phyloP scores from a whole-genome alignment of 2,888 invertebrate genomes.

The Calameuta pallipes region DNA sequence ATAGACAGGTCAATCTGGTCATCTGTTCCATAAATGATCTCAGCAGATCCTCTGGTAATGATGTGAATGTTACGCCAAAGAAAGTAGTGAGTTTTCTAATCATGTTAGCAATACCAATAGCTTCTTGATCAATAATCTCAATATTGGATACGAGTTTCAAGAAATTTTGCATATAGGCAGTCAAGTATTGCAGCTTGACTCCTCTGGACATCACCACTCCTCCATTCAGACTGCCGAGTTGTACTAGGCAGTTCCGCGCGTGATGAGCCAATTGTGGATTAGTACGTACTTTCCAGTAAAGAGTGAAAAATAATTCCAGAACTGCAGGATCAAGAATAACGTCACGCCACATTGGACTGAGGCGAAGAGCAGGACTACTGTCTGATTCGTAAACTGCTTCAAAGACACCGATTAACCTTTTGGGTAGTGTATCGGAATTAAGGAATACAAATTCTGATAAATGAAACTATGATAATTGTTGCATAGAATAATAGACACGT shows the following conservation, averaged over 20 bases:
- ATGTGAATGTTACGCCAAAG: constrained; percentile 68
- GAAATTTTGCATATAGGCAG: constrained; percentile 72
- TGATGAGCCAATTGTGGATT: constrained; percentile 81
- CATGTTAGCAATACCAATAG: constrained; percentile 76
- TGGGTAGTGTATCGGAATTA: constrained; percentile 69
- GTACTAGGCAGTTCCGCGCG: constrained; percentile 84
- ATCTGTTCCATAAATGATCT: constrained; percentile 73
- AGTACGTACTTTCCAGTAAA: constrained; percentile 84
- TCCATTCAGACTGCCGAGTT: constrained; percentile 79
- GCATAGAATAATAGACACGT: not conserved
- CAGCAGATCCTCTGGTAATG: constrained; percentile 67
- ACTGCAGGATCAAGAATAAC: constrained; percentile 81
- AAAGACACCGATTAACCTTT: constrained; percentile 78
- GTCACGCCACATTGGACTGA: constrained; percentile 79
- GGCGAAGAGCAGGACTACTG: constrained; percentile 71
- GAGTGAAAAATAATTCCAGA: constrained; percentile 82
- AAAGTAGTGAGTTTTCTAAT: constrained; percentile 73
- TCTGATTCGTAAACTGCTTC: constrained; percentile 77
- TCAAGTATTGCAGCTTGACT: constrained; percentile 70
- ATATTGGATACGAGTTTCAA: constrained; percentile 72
- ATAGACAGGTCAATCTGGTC: constrained; percentile 73
- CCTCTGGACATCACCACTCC: constrained; percentile 68
- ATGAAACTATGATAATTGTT: not conserved
- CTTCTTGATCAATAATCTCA: constrained; percentile 74
- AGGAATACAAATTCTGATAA: constrained; percentile 34